Evolutionary conservation across 2,113 vertebrate species (phyloP), one percentile per base, ranked within the genome.

Genomic region (Actinemys pallida): DNA sequence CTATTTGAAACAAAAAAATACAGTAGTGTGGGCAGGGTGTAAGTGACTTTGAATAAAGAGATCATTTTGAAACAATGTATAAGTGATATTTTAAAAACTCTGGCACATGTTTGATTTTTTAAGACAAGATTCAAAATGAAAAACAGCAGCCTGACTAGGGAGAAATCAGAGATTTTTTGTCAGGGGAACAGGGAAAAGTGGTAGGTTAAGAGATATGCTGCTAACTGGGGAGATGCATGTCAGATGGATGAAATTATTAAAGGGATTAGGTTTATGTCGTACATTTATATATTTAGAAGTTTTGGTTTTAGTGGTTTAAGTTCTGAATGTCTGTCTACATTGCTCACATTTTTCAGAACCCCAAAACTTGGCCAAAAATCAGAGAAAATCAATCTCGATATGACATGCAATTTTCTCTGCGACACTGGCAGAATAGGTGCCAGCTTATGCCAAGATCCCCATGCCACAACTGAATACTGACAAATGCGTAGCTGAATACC

Each of bases 1-100:
- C 12, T 88, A 6, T 54, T 84, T 86, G 86, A 95, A 93, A 95
- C 19, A 84, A 31, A 92, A 56, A 25, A 29, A 87, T 69, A 53
- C 5, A 29, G 75, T 85, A 69, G 52, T 31, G n/a, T 3, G 56
- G n/a, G 75, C 52, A 94, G 47, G 45, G 6, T 49, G 57, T n/a
- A 93, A 92, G 5, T 42, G 12, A 45, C 45, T 90, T 86, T 81
- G 53, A 81, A 93, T 84, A 20, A 92, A 94, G 31, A 14, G 3
- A 93, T 82, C 9, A 27, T 88, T 80, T 87, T 90, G 76, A 52
- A 94, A 93, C 50, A 53, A 65, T 12, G 56, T 31, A 62, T 29
- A 84, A 52, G 50, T 54, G 14, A 53, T 84, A 42, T 42, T 86
- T 56, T 29, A 82, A 59, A 79, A 78, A 52, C 25, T 29, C 79